phyloP scores from a whole-genome alignment of 2,113 vertebrate genomes.

The Canis aureus region DNA sequence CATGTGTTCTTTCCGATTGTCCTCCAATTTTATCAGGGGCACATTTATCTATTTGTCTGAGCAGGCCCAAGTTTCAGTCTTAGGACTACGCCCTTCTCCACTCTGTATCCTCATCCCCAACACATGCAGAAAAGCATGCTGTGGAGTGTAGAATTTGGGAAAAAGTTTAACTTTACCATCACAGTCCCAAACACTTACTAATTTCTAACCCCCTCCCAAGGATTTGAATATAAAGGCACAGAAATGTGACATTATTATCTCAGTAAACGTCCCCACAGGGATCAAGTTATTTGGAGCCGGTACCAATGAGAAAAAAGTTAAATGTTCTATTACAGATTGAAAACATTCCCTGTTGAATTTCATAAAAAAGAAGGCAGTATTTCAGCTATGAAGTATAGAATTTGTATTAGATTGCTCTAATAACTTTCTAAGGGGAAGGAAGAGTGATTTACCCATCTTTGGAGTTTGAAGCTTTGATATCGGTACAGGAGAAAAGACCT shows the following conservation, averaged over 20 bases:
- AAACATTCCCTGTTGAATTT: slow-evolving; percentile 12
- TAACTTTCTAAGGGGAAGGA: background rate
- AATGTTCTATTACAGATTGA: slow-evolving; percentile 28
- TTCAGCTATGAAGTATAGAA: slow-evolving; percentile 24
- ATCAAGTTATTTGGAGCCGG: slow-evolving; percentile 36
- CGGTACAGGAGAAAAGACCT: background rate
- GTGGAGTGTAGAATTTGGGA: background rate
- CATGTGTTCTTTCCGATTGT: background rate
- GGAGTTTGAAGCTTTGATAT: slow-evolving; percentile 35
- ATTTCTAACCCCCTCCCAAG: background rate
- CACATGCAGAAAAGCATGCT: background rate
- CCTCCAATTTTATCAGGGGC: background rate
- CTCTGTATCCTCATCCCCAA: background rate
- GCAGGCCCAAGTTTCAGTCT: background rate
- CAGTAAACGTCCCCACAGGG: slow-evolving; percentile 11
- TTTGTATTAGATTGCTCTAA: background rate
- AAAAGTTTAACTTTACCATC: slow-evolving; percentile 26
- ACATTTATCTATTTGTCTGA: slow-evolving; percentile 27
- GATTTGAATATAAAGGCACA: slow-evolving; percentile 59
- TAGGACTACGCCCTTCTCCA: background rate
- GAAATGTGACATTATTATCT: slow-evolving; percentile 50
- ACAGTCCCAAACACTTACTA: slow-evolving; percentile 40
- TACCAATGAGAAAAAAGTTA: slow-evolving; percentile 49
- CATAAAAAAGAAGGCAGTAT: slow-evolving; percentile 28
- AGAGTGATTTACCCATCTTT: background rate